phyloP scores from a whole-genome alignment of 2,888 invertebrate species.

The Palloptera scutellata region DNA sequence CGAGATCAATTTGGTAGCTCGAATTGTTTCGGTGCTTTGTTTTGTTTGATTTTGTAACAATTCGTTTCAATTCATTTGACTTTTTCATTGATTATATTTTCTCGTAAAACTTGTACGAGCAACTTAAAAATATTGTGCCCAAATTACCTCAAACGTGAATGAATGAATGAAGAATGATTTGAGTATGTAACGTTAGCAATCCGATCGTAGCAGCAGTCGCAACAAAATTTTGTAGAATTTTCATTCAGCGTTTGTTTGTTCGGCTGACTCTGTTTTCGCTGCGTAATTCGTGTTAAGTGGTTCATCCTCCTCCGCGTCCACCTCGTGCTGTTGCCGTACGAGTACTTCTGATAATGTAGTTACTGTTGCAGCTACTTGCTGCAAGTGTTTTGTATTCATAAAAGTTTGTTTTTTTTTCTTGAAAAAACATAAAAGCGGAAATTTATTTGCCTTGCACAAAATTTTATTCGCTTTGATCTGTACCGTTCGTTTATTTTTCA shows the following conservation, averaged over 20 bases:
- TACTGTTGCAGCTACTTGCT: constrained; percentile 20
- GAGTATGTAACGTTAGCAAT: not conserved
- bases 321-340: constrained; percentile 33
- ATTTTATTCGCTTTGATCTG: constrained; percentile 47
- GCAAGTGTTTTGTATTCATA: constrained; percentile 39
- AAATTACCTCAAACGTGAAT: constrained; percentile 4
- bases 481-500: not conserved
- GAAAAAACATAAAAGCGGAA: constrained; percentile 50
- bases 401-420: constrained; percentile 42
- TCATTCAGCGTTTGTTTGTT: not conserved
- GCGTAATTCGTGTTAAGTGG: constrained; percentile 62
- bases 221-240: not conserved
- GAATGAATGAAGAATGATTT: constrained; percentile 12
- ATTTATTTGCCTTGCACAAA: constrained; percentile 38
- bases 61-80: no score
- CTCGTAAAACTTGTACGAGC: no score
- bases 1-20: constrained; percentile 4
- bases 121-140: no score
- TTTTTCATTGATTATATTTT: no score
- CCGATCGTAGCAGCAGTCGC: not conserved
- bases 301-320: constrained; percentile 49
- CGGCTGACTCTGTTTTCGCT: constrained; percentile 48
- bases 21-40: not conserved
- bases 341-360: constrained; percentile 30
- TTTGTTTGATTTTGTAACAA: not conserved